Conservation (phyloP, 2,797 vertebrate species). For the Epinephelus awoara region DNA sequence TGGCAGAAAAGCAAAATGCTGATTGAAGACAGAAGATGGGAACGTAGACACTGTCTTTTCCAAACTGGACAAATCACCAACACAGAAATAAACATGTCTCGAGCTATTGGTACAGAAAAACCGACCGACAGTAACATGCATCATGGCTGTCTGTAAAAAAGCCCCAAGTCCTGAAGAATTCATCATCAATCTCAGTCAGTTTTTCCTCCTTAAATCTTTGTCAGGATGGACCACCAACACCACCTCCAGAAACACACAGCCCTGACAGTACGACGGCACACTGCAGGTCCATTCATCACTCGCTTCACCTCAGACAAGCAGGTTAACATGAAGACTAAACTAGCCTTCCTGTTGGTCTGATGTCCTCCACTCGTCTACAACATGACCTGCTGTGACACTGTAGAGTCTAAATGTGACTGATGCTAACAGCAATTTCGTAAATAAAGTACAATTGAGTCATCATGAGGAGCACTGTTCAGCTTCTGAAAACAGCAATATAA, state of each 20-base stretch:
- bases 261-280: neutral
- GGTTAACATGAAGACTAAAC: conserved; percentile 44
- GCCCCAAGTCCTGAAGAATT: conserved; percentile 4
- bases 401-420: too few species aligned
- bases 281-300: conserved; percentile 37
- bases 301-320: neutral
- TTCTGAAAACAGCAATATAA: too few species aligned
- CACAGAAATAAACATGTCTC: neutral
- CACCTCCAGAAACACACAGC: conserved; percentile 29
- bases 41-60: neutral
- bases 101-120: neutral
- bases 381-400: too few species aligned
- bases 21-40: too few species aligned
- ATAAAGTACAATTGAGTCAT: too few species aligned
- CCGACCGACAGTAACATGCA: neutral
- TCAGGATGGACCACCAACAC: conserved; percentile 7
- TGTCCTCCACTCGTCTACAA: too few species aligned
- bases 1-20: too few species aligned
- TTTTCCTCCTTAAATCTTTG: conserved; percentile 28
- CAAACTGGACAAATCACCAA: conserved; percentile 56
- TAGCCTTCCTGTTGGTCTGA: too few species aligned
- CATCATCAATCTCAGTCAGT: conserved; percentile 36
- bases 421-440: too few species aligned
- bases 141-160: conserved; percentile 12
- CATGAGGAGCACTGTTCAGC: too few species aligned